These are phyloP conservation scores for Copidosoma aretas DNA, from an alignment of 2,888 invertebrate species.

Conservation along the genomic window DNA sequence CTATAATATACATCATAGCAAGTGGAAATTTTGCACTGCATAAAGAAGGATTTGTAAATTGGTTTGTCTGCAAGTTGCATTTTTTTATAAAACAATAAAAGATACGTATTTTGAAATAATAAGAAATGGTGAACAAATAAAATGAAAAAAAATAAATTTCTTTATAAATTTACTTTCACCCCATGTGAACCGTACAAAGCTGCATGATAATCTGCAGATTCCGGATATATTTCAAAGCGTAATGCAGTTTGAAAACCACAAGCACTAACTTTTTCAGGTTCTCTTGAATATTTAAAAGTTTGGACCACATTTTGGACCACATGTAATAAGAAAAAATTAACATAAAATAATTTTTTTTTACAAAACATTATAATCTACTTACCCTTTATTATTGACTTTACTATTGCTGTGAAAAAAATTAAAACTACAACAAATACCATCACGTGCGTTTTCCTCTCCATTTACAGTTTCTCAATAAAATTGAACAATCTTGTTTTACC, in stretches of 20 bases:
- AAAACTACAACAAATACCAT: slow-evolving; percentile 71
- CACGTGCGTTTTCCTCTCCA: slow-evolving; percentile 68
- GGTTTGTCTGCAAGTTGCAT: too few species aligned
- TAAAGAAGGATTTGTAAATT: too few species aligned
- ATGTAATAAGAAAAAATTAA: not conserved
- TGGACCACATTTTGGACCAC: too few species aligned
- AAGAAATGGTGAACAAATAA: too few species aligned
- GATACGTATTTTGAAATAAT: too few species aligned
- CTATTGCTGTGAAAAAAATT: slow-evolving; percentile 65
- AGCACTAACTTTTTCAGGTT: slow-evolving; percentile 70
- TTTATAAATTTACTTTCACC: slow-evolving; percentile 64
- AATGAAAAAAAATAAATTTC: too few species aligned
- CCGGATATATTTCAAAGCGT: slow-evolving; percentile 67
- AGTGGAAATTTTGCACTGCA: too few species aligned
- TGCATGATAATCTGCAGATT: slow-evolving; percentile 70
- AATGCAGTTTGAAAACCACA: slow-evolving; percentile 75
- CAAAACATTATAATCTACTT: not conserved
- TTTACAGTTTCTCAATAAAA: slow-evolving; percentile 66
- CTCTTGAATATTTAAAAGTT: slow-evolving; percentile 23
- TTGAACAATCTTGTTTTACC: slow-evolving; percentile 66
- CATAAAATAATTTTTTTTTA: not conserved
- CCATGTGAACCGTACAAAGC: slow-evolving; percentile 70
- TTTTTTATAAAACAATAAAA: too few species aligned
- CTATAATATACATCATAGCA: slow-evolving; percentile 54
- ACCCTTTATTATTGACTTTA: not conserved